Conservation (phyloP, 2,888 invertebrate species). For the Ischnura elegans region DNA sequence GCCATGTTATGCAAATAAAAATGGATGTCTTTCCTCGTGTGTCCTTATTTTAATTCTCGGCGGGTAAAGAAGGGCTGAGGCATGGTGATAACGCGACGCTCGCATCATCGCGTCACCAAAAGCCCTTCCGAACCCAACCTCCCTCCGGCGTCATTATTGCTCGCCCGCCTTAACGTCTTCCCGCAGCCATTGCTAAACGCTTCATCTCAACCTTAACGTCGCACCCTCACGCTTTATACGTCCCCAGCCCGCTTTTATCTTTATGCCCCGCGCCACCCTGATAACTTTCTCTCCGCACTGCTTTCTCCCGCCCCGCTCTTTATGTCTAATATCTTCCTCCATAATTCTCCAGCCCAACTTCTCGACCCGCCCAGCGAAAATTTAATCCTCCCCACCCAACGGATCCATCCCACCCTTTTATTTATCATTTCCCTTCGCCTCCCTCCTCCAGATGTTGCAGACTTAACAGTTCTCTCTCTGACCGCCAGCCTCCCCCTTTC, state of each 20-base stretch:
- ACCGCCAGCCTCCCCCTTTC: no score
- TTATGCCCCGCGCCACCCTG: not conserved
- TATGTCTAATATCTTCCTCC: constrained; percentile 58
- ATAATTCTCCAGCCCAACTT: constrained; percentile 23
- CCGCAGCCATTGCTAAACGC: constrained; percentile 63
- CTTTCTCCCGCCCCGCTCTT: not conserved
- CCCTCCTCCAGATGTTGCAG: constrained; percentile 19
- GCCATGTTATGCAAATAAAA: no score
- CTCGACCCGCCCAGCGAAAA: not conserved
- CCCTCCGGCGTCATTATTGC: constrained; percentile 41
- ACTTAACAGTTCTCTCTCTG: not conserved
- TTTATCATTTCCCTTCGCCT: constrained; percentile 28
- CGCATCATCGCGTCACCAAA: no score
- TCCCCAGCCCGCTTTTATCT: not conserved
- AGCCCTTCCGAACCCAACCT: no score
- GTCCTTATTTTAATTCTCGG: no score
- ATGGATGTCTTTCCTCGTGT: no score
- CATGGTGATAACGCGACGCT: no score
- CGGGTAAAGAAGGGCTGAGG: no score
- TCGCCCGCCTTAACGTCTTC: constrained; percentile 44
- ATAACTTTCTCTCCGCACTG: not conserved
- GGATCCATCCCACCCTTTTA: constrained; percentile 37
- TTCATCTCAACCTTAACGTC: constrained; percentile 53
- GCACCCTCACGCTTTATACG: constrained; percentile 48
- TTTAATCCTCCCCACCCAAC: not conserved